Percentiles rank a stretch among this genome's conserved stretches.
These are phyloP conservation scores for Ephialtes manifestator DNA, from an alignment of 2,888 invertebrate species.

Conservation along the genomic window DNA sequence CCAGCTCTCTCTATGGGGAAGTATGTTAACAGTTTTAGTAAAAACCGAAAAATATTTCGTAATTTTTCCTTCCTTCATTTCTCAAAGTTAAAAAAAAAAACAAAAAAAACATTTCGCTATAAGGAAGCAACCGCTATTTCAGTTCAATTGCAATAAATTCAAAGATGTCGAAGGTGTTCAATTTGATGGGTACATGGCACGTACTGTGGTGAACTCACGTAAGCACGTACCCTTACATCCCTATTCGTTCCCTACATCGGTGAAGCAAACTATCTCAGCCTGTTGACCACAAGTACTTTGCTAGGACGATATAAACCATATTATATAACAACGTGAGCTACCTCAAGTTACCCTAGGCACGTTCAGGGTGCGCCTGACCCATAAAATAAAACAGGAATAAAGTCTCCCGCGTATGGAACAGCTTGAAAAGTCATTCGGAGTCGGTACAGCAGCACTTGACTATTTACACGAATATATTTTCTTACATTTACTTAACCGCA, in stretches of 20 bases:
- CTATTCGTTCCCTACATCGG: not conserved
- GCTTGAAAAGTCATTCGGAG: conserved; percentile 4
- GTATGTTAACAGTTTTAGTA: too few species aligned
- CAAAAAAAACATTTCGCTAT: not conserved
- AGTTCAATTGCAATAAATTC: not conserved
- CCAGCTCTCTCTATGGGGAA: too few species aligned
- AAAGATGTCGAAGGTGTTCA: not conserved
- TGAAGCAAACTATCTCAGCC: not conserved
- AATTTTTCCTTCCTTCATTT: not conserved
- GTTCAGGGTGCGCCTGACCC: not conserved
- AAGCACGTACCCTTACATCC: not conserved
- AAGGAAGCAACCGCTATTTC: not conserved
- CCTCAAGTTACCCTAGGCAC: not conserved
- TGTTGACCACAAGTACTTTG: conserved; percentile 15
- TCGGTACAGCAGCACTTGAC: not conserved
- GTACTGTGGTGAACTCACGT: not conserved
- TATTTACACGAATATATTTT: conserved; percentile 20
- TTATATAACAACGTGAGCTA: conserved; percentile 8
- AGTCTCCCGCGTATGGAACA: not conserved
- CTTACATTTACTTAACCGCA: conserved; percentile 11
- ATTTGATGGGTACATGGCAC: not conserved
- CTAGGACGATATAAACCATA: not conserved
- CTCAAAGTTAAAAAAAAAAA: not conserved
- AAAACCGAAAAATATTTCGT: too few species aligned
- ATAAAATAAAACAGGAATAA: conserved; percentile 33